phyloP scores from a whole-genome alignment of 2,113 vertebrate genomes.

The Strix aluco region DNA sequence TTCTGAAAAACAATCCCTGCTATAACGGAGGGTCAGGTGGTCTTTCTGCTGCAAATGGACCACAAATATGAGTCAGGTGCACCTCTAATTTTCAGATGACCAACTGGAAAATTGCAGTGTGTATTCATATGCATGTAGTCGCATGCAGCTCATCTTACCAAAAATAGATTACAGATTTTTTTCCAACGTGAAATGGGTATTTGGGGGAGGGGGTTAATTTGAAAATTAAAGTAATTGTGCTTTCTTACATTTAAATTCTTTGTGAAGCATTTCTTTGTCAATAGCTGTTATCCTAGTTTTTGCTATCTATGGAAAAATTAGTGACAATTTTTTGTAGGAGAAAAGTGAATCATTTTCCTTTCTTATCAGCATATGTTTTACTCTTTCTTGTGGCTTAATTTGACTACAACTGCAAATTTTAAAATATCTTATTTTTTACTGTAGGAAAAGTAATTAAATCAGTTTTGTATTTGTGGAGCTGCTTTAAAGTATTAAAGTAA shows the following conservation, averaged over 20 bases:
- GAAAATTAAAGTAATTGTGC: not conserved
- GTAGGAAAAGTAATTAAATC: slow-evolving; percentile 65
- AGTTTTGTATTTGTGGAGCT: slow-evolving; percentile 46
- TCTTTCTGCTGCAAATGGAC: not conserved
- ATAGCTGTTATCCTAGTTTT: not conserved
- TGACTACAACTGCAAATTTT: slow-evolving; percentile 12
- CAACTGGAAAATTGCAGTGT: not conserved
- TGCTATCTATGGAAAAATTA: not conserved
- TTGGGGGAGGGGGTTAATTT: not conserved
- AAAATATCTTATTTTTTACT: slow-evolving; percentile 56
- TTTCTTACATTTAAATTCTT: not conserved
- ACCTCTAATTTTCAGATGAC: not conserved
- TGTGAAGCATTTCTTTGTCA: not conserved
- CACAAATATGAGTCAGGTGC: not conserved
- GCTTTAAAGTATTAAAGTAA: slow-evolving; percentile 69
- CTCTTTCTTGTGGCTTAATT: not conserved
- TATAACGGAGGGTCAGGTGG: rapidly evolving
- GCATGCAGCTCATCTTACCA: not conserved
- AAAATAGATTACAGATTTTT: not conserved
- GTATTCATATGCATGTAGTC: not conserved
- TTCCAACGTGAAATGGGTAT: not conserved
- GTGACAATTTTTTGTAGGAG: not conserved
- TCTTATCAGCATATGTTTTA: not conserved
- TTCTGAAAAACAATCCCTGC: not conserved
- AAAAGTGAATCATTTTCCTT: not conserved